These are phyloP conservation scores for Mus spicilegus DNA, from an alignment of 2,113 vertebrate genomes.

Conservation along the genomic window DNA sequence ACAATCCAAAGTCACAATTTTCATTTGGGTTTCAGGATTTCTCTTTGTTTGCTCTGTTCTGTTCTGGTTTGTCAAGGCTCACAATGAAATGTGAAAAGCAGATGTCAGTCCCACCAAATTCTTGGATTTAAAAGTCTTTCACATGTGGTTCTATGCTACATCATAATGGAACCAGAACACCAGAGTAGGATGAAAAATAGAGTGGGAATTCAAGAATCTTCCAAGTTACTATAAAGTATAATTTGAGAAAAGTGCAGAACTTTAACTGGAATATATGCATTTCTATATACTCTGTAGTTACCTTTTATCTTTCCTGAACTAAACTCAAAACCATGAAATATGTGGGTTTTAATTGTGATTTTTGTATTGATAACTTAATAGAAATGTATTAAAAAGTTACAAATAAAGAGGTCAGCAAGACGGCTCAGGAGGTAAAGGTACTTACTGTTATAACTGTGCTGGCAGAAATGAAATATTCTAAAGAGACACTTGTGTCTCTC, in stretches of 20 bases:
- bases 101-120: neutral
- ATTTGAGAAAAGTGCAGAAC: neutral
- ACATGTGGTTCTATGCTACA: neutral
- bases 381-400: constrained; percentile 13
- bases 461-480: neutral
- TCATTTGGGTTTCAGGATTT: neutral
- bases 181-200: constrained; percentile 10
- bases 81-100: neutral
- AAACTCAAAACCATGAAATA: constrained; percentile 26
- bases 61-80: neutral
- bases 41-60: neutral
- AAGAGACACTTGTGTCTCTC: neutral
- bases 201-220: neutral
- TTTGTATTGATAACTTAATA: neutral
- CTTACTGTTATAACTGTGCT: neutral
- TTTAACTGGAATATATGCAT: neutral
- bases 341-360: neutral
- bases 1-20: neutral
- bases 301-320: neutral
- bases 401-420: neutral
- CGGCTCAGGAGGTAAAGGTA: neutral
- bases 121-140: neutral
- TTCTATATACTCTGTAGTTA: neutral
- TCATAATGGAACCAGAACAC: neutral
- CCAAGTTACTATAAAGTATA: constrained; percentile 31